Base-by-base conservation (phyloP, 1,140 invertebrate genomes). In the Drosophila nigromelanica region DNA sequence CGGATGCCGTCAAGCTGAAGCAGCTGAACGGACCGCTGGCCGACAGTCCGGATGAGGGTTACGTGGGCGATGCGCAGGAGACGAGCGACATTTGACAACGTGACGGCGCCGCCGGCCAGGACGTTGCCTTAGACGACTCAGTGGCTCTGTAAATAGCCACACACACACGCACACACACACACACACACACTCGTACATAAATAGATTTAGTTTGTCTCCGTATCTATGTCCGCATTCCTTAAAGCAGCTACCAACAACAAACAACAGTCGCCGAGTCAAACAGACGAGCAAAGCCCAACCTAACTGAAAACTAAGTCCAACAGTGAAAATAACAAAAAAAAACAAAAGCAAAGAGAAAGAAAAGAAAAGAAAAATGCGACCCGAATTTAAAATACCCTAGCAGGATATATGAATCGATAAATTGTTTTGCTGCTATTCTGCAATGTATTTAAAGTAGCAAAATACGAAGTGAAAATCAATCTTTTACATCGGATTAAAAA, bases 21-120 rank as follows among this genome's bases (percentile, higher is more conserved):
- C 90, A 89, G 55, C 73, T 89, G 15, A 93, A 92, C 63, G 95
- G 94, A 63, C 93, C 94, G n/a, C 93, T 96, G 73, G 95, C 95
- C 3, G 96, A 97, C 77, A 97, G 96, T 90, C 96, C 96, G 5
- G 96, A 97, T 90, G 96, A 97, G 90, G 96, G 96, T 1, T 97
- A 97, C 90, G 96, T 96, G 45, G 96, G 96, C 27, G 96, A 97
- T 85, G 94, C 91, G 5, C 91, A 92, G 47, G 93, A 93, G 90
- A 90, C 87, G 54, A 93, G 93, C 78, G 94, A 94, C 76, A 94
- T 94, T 91, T 94, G 94, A 94, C 94, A 89, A 48, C 68, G 63
- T 58, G 62, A 60, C 67, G 67, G 56, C 56, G 60, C 39, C 50
- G 70, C 40, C 58, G 60, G 62, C 33, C 74, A 59, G 63, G 60